A percentile compares a stretch with the other conserved stretches of the same genome.
Conservation (phyloP, 2,113 vertebrate species). For the Stegostoma tigrinum region DNA sequence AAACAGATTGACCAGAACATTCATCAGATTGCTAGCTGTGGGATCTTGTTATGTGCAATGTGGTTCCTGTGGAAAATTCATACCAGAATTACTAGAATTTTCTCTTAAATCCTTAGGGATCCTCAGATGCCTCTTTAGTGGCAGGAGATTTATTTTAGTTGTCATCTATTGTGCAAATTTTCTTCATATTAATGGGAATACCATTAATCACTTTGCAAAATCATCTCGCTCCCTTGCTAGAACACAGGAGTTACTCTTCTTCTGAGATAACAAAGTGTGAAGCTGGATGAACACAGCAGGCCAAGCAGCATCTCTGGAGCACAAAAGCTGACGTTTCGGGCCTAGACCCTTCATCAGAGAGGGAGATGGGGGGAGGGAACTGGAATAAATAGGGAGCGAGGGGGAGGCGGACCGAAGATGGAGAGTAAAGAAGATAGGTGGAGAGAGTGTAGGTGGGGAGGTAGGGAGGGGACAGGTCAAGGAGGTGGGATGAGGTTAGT, state of each 20-base stretch:
- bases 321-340: too few species aligned
- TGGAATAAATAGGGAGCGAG: too few species aligned
- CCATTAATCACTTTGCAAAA: background rate
- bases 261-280: too few species aligned
- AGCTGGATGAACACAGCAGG: too few species aligned
- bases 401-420: too few species aligned
- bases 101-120: background rate
- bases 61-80: background rate
- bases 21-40: background rate
- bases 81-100: background rate
- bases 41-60: background rate
- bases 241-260: background rate
- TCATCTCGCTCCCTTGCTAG: background rate
- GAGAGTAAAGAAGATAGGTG: too few species aligned
- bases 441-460: too few species aligned
- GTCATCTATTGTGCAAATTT: background rate
- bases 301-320: too few species aligned
- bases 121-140: background rate
- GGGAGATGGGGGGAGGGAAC: too few species aligned
- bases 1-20: background rate
- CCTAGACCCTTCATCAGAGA: too few species aligned
- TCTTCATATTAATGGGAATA: background rate
- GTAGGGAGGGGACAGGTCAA: too few species aligned
- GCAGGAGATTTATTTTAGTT: background rate
- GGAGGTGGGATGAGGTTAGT: too few species aligned